phyloP scores from a whole-genome alignment of 2,113 vertebrate species.

The Triplophysa dalaica region DNA sequence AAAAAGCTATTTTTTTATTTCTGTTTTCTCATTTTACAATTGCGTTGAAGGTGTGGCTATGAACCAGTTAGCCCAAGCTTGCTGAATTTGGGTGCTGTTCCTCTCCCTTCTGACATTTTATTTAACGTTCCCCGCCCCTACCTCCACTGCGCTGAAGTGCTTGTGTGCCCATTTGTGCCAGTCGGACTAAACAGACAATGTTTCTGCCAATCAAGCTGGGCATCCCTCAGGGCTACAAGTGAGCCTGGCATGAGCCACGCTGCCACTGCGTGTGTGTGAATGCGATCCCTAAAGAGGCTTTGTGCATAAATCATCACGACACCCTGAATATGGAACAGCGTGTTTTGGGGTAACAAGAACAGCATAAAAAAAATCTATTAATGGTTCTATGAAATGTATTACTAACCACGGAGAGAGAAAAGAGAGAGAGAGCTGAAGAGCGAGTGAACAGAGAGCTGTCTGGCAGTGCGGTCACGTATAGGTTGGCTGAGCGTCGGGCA shows the following conservation, averaged over 20 bases:
- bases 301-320: constrained; percentile 30
- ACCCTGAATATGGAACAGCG: constrained; percentile 15
- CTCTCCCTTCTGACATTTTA: neutral
- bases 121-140: neutral
- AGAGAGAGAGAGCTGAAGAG: constrained; percentile 27
- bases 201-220: constrained; percentile 34
- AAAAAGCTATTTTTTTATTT: neutral
- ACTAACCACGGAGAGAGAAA: neutral
- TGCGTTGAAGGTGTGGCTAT: neutral
- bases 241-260: constrained; percentile 14
- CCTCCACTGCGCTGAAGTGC: neutral
- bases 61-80: neutral
- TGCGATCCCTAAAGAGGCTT: constrained; percentile 6
- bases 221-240: constrained; percentile 44
- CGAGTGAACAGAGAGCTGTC: constrained; percentile 13
- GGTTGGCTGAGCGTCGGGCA: neutral
- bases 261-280: constrained; percentile 8
- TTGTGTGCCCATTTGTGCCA: constrained; percentile 13
- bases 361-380: constrained; percentile 32
- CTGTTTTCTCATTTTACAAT: neutral
- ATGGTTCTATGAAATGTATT: constrained; percentile 17
- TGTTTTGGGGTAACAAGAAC: constrained; percentile 37
- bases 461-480: constrained; percentile 34
- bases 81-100: neutral
- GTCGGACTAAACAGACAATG: neutral